These are phyloP conservation scores for Percopsis omiscomaycus DNA, from an alignment of 2,797 vertebrate genomes.

Conservation along the genomic window DNA sequence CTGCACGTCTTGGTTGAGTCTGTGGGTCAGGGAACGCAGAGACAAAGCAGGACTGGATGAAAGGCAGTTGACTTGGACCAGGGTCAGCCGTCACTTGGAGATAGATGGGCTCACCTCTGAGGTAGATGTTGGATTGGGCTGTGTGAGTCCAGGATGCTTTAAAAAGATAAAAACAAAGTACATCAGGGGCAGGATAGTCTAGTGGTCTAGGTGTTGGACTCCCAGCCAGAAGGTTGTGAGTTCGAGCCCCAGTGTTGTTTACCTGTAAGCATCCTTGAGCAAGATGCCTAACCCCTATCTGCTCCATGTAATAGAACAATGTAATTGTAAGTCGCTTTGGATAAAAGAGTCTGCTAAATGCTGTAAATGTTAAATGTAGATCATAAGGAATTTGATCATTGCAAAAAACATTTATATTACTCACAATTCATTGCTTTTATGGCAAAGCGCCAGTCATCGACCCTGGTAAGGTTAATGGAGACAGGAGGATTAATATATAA, in stretches of 20 bases:
- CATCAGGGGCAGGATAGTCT: no score
- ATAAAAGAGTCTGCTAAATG: no score
- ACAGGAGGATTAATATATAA: not conserved
- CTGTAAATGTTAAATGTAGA: no score
- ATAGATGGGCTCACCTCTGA: constrained; percentile 57
- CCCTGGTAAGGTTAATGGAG: not conserved
- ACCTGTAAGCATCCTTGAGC: no score
- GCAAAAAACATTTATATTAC: constrained; percentile 16
- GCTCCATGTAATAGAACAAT: no score
- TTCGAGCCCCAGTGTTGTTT: no score
- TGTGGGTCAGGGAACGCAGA: constrained; percentile 49
- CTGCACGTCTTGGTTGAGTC: constrained; percentile 28
- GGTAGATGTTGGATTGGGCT: constrained; percentile 49
- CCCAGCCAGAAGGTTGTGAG: no score
- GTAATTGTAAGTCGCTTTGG: no score
- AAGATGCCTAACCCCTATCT: no score
- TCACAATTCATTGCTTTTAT: constrained; percentile 63
- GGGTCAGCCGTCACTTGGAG: constrained; percentile 56
- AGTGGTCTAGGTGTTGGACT: no score
- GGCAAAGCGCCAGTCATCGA: constrained; percentile 16
- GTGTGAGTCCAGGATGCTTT: constrained; percentile 62
- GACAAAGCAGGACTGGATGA: constrained; percentile 67
- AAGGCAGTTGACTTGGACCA: constrained; percentile 53
- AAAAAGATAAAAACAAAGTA: not conserved
- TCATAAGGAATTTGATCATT: not conserved